These are phyloP conservation scores for Uromys caudimaculatus DNA, from an alignment of 2,797 vertebrate genomes.

Conservation along the genomic window DNA sequence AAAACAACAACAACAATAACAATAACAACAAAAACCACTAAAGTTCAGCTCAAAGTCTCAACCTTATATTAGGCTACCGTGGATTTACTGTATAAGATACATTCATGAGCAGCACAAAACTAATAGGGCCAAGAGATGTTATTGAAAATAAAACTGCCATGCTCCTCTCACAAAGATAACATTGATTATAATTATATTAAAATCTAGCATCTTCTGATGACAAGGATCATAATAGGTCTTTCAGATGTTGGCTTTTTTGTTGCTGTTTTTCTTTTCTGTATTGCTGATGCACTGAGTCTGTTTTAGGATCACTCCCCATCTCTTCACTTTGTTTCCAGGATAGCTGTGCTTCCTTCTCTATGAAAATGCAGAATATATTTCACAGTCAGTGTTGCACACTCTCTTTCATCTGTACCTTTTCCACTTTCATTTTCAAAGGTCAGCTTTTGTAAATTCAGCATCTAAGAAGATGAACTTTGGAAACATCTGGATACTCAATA, in stretches of 20 bases:
- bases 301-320: not conserved
- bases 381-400: not conserved
- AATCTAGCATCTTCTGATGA: not conserved
- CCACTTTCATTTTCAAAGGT: not conserved
- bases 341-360: not conserved
- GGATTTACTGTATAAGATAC: slow-evolving; percentile 23
- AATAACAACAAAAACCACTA: too few species aligned
- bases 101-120: slow-evolving; percentile 40
- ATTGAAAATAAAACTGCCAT: not conserved
- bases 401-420: not conserved
- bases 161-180: slow-evolving; percentile 20
- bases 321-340: not conserved
- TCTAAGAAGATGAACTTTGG: not conserved
- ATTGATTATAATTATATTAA: not conserved
- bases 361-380: not conserved
- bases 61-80: not conserved
- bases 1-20: not conserved
- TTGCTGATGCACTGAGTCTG: not conserved
- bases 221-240: not conserved
- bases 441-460: not conserved
- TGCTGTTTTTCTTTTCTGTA: not conserved
- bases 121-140: slow-evolving; percentile 1
- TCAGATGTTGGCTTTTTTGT: not conserved
- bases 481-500: not conserved
- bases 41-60: not conserved